Base-by-base conservation (phyloP, 2,113 vertebrate species). In the Centropus bengalensis region DNA sequence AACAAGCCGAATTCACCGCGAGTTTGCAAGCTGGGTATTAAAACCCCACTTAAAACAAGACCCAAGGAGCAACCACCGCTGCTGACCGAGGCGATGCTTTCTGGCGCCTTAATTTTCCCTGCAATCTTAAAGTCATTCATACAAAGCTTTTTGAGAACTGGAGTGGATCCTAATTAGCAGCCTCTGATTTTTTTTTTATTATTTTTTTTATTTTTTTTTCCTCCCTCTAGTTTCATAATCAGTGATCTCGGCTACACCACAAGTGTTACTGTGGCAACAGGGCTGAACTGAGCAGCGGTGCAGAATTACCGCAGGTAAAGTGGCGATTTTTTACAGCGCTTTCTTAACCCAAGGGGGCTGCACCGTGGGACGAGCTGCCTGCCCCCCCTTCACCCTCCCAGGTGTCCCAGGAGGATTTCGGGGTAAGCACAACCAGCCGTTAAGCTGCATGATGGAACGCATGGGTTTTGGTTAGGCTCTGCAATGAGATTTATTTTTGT, bases 231-330 rank as follows among this genome's bases (percentile, higher is more conserved):
- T 90, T 96, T 96, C 89, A 93, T 95, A 91, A 97, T 95, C 93
- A 96, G 84, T 74, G 92, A 92, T 96, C 83, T 92, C 28, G 62
- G 84, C 92, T 95, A 47, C 83, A 94, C 91, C 94, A 91, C 75
- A 84, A 96, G 94, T 89, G 97, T 96, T 97, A 95, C 95, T 95
- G 91, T 97, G 94, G 96, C 96, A 97, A 95, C 97, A 94, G 83
- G 93, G 92, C 89, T 91, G 91, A 93, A 91, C 68, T 0, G 83
- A 89, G 94, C 91, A 44, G 88, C 59, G 56, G 84, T 95, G 88
- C 89, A 69, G 91, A 49, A 86, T 83, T 47, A 60, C 85, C 45
- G 82, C 93, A 93, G 95, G 94, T 96, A 59, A 58, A 79, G n/a
- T 17, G 52, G 47, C n/a, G 88, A 70, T 89, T 89, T 19, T 88